phyloP scores from a whole-genome alignment of 2,113 vertebrate genomes.

The Elachura formosa region DNA sequence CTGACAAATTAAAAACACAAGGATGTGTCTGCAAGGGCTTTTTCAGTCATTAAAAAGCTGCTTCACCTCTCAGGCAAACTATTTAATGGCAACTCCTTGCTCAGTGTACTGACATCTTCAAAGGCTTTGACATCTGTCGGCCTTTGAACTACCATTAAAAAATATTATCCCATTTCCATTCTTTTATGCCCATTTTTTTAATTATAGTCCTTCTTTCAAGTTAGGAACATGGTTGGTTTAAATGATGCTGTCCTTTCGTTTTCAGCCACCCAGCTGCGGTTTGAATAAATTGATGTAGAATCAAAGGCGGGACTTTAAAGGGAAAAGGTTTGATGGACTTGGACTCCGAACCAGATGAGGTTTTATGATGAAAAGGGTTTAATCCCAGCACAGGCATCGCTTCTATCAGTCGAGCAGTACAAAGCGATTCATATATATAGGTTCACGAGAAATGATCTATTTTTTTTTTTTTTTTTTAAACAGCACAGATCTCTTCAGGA shows the following conservation, averaged over 20 bases:
- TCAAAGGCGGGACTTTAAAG: conserved; percentile 97
- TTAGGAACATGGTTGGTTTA: conserved; percentile 85
- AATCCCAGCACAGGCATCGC: conserved; percentile 94
- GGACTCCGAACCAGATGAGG: conserved; percentile 97
- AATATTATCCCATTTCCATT: conserved; percentile 88
- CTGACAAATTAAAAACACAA: conserved; percentile 83
- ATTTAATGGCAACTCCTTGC: conserved; percentile 78
- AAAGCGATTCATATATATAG: conserved; percentile 89
- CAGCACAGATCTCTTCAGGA: conserved; percentile 87
- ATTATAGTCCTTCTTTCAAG: conserved; percentile 91
- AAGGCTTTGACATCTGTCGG: conserved; percentile 90
- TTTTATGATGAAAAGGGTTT: conserved; percentile 98
- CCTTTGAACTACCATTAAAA: conserved; percentile 89
- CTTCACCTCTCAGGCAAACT: conserved; percentile 78
- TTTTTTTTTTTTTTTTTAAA: conserved; percentile 69
- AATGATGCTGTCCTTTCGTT: conserved; percentile 86
- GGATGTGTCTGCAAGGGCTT: conserved; percentile 79
- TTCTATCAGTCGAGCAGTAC: conserved; percentile 91
- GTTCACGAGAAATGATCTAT: conserved; percentile 84
- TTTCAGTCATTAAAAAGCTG: conserved; percentile 77
- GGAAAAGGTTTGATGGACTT: conserved; percentile 95
- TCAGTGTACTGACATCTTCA: conserved; percentile 84
- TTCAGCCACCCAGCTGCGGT: conserved; percentile 93
- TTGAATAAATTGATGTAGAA: conserved; percentile 95
- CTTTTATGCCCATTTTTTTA: conserved; percentile 96